Evolutionary conservation across 1,140 invertebrate genomes (phyloP).

Genomic region (Pseudomyrmex dendroicus): DNA sequence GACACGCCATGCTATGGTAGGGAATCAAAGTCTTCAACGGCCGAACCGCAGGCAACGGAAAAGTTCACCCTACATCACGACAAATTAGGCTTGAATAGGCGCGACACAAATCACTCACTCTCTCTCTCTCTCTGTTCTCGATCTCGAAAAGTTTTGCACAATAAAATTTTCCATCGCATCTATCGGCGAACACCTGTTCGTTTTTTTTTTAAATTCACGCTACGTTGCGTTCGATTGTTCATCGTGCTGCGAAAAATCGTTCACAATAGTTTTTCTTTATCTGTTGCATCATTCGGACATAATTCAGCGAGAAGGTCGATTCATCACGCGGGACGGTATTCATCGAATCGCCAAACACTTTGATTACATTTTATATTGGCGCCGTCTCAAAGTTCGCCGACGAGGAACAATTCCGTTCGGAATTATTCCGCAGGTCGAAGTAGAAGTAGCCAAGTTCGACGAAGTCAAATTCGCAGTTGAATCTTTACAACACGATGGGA

Average conservation of each 20-base stretch:
- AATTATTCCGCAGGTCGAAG: neutral
- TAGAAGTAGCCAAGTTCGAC: neutral
- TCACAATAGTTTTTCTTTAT: conserved; percentile 14
- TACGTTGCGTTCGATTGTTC: conserved; percentile 1
- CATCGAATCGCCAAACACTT: neutral
- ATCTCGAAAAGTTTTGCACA: neutral
- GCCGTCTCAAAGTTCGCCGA: neutral
- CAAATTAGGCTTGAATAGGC: neutral
- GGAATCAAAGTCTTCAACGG: neutral
- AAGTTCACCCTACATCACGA: neutral
- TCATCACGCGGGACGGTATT: neutral
- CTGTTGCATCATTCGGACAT: neutral
- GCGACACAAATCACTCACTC: neutral
- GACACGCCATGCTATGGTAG: neutral
- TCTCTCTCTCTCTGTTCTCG: neutral
- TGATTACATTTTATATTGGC: neutral
- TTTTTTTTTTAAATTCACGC: conserved; percentile 1
- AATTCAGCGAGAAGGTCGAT: conserved; percentile 1
- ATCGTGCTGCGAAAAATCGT: neutral
- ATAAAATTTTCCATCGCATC: neutral
- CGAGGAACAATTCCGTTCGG: neutral
- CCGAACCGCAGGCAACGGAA: neutral
- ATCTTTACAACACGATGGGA: too few species aligned
- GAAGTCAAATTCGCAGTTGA: too few species aligned
- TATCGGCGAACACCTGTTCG: neutral